Evolutionary conservation across 2,113 vertebrate species (phyloP).

Genomic region (Glaucidium brasilianum): DNA sequence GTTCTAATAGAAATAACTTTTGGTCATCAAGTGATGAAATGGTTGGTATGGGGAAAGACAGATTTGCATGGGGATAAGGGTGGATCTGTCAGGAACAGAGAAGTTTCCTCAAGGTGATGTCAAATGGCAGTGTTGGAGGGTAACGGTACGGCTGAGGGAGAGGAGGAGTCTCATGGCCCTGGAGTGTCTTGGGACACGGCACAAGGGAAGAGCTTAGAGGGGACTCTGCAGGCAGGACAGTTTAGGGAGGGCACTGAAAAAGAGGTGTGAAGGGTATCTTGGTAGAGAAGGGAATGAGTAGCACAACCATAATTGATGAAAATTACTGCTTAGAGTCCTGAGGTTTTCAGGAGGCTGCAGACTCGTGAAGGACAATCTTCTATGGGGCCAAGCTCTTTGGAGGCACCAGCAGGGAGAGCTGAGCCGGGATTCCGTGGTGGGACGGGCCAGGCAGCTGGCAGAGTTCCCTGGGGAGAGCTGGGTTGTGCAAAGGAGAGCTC

Average conservation of each 20-base stretch:
- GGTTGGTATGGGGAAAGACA: neutral
- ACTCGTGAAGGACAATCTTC: neutral
- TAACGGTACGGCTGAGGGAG: neutral
- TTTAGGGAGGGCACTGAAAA: no score
- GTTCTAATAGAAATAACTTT: neutral
- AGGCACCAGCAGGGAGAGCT: neutral
- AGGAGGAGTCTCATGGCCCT: neutral
- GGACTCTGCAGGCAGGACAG: neutral
- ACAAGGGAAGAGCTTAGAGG: neutral
- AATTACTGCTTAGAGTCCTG: neutral
- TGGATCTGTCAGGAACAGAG: neutral
- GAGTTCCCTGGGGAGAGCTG: neutral
- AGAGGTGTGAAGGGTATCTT: neutral
- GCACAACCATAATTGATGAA: neutral
- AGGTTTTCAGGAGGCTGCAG: neutral
- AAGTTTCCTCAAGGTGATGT: neutral
- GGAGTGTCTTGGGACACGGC: neutral
- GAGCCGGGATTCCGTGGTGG: rapidly evolving
- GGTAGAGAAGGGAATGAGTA: neutral
- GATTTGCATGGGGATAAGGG: neutral
- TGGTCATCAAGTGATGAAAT: neutral
- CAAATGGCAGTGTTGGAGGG: neutral
- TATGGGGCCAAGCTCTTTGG: rapidly evolving
- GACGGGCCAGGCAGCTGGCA: neutral
- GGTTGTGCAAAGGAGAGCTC: neutral